Base-by-base conservation (phyloP, 2,888 invertebrate species). In the Marasmarcha lunaedactyla region DNA sequence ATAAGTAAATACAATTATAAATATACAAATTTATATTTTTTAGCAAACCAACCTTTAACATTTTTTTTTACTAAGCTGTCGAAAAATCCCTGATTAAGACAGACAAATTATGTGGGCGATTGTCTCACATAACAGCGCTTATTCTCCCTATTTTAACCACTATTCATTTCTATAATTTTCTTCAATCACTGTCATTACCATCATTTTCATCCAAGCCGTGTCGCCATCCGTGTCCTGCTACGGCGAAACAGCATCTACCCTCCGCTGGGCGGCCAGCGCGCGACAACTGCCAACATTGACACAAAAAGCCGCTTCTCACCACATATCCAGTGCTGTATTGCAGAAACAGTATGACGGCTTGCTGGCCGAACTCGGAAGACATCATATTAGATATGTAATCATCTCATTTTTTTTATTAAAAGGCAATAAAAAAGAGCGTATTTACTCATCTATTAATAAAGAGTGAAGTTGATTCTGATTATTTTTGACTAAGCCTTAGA, bases 201-300 rank as follows among this genome's bases (percentile, higher is more conserved):
- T 20, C 7, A 3, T 5, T 7, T 11, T 10, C 30, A 30, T 45
- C 68, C 14, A 74, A 93, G 93, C 92, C 43, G 86, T 93, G 50
- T 91, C 92, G 11, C 92, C 93, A 38, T 89, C 92, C 46, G 89
- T 87, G 48, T 79, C 85, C 37, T 90, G 90, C 71, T 92, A 92
- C 85, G 89, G 87, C 54, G 93, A 93, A 70, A 91, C 91, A 6
- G 86, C 93, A 37, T 91, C 91, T 54, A 93, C 93, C n/a, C 83
- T 93, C 36, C 87, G 92, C 44, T 93, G 92, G 84, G 91, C 92
- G 42, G 89, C 90, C 52, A 79, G 91, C 44, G 92, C 93, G 50
- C 88, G 91, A 46, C 88, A 87, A 52, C 88, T 93, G 38, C 76
- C 71, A 0, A 51, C 60, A 1, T 51, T 61, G 0, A 61, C 60